phyloP scores from a whole-genome alignment of 2,888 invertebrate genomes.

The Andricus curvator region DNA sequence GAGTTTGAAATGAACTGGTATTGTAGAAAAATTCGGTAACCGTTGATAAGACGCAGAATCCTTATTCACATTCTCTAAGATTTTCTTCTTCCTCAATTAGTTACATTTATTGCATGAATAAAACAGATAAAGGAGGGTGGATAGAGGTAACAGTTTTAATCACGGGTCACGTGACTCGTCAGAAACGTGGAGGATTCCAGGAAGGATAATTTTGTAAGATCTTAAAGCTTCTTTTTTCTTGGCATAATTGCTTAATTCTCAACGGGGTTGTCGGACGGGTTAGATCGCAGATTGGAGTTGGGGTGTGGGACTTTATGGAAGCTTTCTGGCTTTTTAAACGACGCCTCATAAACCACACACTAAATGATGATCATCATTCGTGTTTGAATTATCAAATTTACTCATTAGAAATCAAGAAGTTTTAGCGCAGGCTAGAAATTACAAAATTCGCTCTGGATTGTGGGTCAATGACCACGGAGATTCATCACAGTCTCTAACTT shows the following conservation, averaged over 20 bases:
- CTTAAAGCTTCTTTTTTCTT: constrained; percentile 54
- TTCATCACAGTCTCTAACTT: constrained; percentile 58
- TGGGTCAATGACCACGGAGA: constrained; percentile 67
- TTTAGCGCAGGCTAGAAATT: constrained; percentile 12
- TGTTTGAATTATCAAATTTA: not conserved
- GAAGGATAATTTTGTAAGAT: constrained; percentile 60
- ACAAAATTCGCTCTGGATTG: not conserved
- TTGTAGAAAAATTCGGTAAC: not conserved
- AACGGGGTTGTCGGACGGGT: constrained; percentile 41
- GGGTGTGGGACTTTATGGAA: not conserved
- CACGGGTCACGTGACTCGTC: constrained; percentile 20
- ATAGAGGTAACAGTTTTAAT: constrained; percentile 34
- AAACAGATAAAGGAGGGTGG: constrained; percentile 26
- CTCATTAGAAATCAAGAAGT: not conserved
- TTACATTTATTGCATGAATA: constrained; percentile 7
- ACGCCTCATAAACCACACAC: not conserved
- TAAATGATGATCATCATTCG: not conserved
- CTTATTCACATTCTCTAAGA: not conserved
- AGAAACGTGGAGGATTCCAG: constrained; percentile 46
- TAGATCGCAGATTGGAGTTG: constrained; percentile 4
- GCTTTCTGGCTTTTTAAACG: too few relatives aligned
- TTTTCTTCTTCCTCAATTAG: constrained; percentile 1
- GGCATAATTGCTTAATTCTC: constrained; percentile 69
- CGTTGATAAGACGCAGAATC: not conserved
- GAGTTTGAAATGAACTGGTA: too few relatives aligned